Evolutionary conservation across 2,797 vertebrate species (phyloP).

Genomic region (Smutsia gigantea): DNA sequence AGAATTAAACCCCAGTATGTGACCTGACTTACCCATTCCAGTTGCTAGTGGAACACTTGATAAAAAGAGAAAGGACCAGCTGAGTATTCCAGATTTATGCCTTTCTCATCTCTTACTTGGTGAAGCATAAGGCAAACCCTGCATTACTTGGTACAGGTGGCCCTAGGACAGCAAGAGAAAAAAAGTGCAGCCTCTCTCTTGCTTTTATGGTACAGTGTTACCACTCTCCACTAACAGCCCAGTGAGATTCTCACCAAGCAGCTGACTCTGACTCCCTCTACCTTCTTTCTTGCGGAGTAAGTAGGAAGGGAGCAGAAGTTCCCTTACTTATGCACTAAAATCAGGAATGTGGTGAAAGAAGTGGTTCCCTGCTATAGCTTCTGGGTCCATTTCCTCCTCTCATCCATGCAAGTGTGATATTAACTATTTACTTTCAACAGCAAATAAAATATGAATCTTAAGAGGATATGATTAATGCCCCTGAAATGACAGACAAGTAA

Average conservation of each 20-base stretch:
- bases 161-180: not conserved
- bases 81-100: not conserved
- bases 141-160: not conserved
- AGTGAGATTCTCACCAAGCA: not conserved
- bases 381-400: not conserved
- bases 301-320: not conserved
- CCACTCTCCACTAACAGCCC: not conserved
- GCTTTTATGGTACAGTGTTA: not conserved
- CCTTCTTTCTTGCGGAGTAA: not conserved
- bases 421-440: not conserved
- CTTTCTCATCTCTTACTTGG: not conserved
- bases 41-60: not conserved
- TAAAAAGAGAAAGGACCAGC: not conserved
- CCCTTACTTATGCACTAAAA: not conserved
- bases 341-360: not conserved
- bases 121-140: not conserved
- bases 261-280: not conserved
- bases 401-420: not conserved
- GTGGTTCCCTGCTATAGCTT: no score
- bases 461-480: not conserved
- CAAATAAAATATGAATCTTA: not conserved
- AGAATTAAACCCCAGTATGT: not conserved
- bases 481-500: not conserved
- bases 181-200: not conserved
- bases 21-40: not conserved